These are phyloP conservation scores for Battus philenor DNA, from an alignment of 1,140 invertebrate species.

Conservation along the genomic window DNA sequence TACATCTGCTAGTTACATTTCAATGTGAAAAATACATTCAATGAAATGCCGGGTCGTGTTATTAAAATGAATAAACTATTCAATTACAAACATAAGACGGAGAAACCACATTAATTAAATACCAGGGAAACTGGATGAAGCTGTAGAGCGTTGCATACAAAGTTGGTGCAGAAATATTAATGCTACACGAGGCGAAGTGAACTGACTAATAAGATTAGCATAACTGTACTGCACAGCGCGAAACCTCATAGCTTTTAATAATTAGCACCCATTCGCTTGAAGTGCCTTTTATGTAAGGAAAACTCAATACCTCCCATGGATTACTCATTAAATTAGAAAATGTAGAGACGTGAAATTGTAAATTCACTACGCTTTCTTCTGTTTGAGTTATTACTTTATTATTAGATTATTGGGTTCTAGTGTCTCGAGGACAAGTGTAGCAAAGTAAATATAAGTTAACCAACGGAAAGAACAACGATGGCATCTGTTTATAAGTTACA, in stretches of 20 bases:
- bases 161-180: slow-evolving; percentile 33
- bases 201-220: slow-evolving; percentile 55
- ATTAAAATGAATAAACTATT: slow-evolving; percentile 6
- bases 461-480: too few species aligned
- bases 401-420: too few species aligned
- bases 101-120: slow-evolving; percentile 12
- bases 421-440: too few species aligned
- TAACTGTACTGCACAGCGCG: slow-evolving; percentile 38
- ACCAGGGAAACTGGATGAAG: slow-evolving; percentile 10
- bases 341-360: too few species aligned
- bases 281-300: slow-evolving; percentile 9
- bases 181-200: slow-evolving; percentile 36
- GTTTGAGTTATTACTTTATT: too few species aligned
- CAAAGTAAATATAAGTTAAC: too few species aligned
- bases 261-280: slow-evolving; percentile 30
- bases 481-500: too few species aligned
- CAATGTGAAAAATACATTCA: too few species aligned
- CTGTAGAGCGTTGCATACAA: slow-evolving; percentile 11
- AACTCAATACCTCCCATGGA: slow-evolving; percentile 9
- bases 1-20: not conserved
- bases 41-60: too few species aligned
- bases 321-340: too few species aligned
- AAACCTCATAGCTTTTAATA: slow-evolving; percentile 42
- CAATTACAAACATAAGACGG: slow-evolving; percentile 1
- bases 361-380: too few species aligned